Percentiles rank a stretch among this genome's conserved stretches.
Conservation (phyloP, 2,888 invertebrate genomes). For the Marronus borbonicus region DNA sequence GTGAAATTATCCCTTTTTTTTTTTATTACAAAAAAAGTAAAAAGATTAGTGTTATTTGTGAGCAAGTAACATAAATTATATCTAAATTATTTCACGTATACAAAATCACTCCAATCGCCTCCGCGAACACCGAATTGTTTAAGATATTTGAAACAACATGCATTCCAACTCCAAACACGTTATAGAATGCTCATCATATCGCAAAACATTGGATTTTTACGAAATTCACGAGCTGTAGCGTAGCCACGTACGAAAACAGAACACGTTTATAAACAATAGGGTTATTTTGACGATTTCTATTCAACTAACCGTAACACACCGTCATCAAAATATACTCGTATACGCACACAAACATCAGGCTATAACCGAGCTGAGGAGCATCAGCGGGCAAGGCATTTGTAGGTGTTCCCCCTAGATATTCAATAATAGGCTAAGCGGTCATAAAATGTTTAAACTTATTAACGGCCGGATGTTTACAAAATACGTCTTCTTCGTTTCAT, state of each 20-base stretch:
- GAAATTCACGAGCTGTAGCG: not conserved
- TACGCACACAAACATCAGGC: not conserved
- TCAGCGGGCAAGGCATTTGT: not conserved
- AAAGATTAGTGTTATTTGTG: too few species aligned
- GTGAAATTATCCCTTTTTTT: too few species aligned
- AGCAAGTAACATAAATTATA: too few species aligned
- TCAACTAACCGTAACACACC: not conserved
- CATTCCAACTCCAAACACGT: too few species aligned
- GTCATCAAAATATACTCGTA: not conserved
- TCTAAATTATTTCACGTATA: too few species aligned
- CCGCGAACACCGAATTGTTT: too few species aligned
- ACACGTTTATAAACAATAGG: slow-evolving; percentile 9
- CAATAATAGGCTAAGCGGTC: slow-evolving; percentile 4
- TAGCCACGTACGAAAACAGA: not conserved
- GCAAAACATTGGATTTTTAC: not conserved
- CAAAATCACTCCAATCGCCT: too few species aligned
- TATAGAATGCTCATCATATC: not conserved
- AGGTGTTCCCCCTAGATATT: not conserved
- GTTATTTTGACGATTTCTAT: slow-evolving; percentile 18
- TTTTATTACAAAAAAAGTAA: too few species aligned
- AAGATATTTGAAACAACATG: too few species aligned
- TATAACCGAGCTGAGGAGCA: not conserved
- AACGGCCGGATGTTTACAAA: slow-evolving; percentile 11
- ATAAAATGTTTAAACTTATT: slow-evolving; percentile 9
- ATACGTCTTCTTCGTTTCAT: slow-evolving; percentile 8